Evolutionary conservation across 2,797 vertebrate species (phyloP).

Genomic region (Columba guinea): DNA sequence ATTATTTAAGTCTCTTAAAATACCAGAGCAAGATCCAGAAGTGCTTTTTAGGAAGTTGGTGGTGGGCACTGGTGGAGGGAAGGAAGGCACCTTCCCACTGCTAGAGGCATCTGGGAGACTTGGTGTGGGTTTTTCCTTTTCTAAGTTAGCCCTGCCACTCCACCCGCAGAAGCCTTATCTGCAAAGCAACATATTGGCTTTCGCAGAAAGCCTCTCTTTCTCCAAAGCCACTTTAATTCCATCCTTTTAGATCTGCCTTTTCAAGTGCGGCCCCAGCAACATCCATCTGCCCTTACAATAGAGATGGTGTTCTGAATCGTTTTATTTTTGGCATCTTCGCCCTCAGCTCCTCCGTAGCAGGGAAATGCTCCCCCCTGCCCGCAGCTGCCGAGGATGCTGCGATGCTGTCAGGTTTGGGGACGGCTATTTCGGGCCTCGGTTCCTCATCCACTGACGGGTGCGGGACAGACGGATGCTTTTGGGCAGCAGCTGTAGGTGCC

Average conservation of each 20-base stretch:
- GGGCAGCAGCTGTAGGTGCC: background rate
- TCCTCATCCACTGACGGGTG: rapidly evolving
- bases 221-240: slow-evolving; percentile 21
- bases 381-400: background rate
- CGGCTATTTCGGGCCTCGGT: background rate
- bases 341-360: background rate
- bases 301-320: background rate
- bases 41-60: background rate
- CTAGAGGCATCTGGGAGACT: background rate
- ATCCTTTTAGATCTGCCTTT: slow-evolving; percentile 2
- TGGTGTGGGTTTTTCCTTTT: background rate
- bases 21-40: background rate
- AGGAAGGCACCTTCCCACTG: background rate
- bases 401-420: background rate
- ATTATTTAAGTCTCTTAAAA: background rate
- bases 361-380: background rate
- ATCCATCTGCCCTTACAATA: slow-evolving; percentile 24
- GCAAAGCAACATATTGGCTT: background rate
- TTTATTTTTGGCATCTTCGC: slow-evolving; percentile 31
- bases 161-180: background rate
- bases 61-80: background rate
- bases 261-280: background rate
- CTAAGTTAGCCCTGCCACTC: background rate
- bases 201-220: slow-evolving; percentile 8
- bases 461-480: background rate